Conservation (phyloP, 2,113 vertebrate species). For the Glareola pratincola region DNA sequence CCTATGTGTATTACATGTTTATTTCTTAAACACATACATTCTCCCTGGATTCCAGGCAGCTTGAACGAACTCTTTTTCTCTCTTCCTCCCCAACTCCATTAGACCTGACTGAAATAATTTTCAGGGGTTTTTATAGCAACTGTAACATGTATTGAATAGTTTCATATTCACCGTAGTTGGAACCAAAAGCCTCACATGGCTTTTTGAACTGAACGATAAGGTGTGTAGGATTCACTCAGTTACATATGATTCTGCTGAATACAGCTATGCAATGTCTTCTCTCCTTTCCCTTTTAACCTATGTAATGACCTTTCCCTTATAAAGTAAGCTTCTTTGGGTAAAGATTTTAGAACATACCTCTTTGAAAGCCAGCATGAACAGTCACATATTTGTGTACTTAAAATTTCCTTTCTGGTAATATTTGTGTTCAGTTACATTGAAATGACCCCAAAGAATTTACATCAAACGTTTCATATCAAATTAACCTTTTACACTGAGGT, state of each 20-base stretch:
- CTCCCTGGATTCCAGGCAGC: background rate
- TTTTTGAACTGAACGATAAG: background rate
- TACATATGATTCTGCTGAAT: background rate
- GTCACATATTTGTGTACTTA: background rate
- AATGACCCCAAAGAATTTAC: background rate
- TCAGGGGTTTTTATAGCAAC: background rate
- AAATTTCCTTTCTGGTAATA: background rate
- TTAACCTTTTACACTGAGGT: background rate
- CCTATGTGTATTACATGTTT: background rate
- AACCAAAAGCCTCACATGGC: background rate
- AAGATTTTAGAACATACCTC: background rate
- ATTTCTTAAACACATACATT: background rate
- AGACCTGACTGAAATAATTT: background rate
- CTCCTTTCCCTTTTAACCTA: background rate
- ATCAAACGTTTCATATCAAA: background rate
- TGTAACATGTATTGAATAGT: background rate
- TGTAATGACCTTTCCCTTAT: background rate
- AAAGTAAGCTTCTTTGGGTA: background rate
- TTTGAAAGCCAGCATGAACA: background rate
- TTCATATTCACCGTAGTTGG: background rate
- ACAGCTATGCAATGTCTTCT: background rate
- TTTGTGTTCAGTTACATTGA: background rate
- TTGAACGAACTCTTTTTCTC: background rate
- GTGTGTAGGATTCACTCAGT: background rate
- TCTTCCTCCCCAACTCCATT: rapidly evolving